Evolutionary conservation across 2,113 vertebrate species (phyloP), one percentile per base, ranked within the genome.

Genomic region (Triplophysa dalaica): DNA sequence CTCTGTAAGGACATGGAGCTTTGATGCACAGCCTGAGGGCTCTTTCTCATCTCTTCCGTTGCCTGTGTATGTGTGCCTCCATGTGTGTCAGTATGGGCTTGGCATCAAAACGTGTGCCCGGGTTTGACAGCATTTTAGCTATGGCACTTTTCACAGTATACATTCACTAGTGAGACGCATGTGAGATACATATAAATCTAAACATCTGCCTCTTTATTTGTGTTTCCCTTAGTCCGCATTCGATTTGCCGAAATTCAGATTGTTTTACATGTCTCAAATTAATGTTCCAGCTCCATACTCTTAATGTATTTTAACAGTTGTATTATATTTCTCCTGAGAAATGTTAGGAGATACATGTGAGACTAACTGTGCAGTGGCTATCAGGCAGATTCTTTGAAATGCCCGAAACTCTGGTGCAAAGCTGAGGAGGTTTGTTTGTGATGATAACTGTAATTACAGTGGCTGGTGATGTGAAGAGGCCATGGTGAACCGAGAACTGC

Each of bases 381-480:
- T 56, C 5, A 66, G 62, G 83, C 88, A 89, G 89, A 84, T 89
- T 89, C 61, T 89, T 70, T 86, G 81, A 84, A 85, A 84, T 90
- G 88, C 43, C 22, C 79, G 61, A 77, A 85, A 81, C 81, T 85
- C 65, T 50, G 66, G 83, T 45, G 56, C 56, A 85, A 82, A 78
- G 82, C 78, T 87, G 83, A 22, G 85, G 70, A 61, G 82, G 87
- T 84, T 88, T 90, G 89, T 91, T 88, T 89, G 85, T 16, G 52
- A 84, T 91, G 86, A 90, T 90, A 84, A 79, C 80, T 87, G 80
- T 89, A 89, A 92, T 89, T 87, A 86, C 84, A 83, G 84, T 87
- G 74, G 84, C 73, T 86, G 83, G 13, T 83, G 81, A 78, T 80
- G 73, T 80, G 79, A 81, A 87, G 87, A 87, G 88, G 86, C 87